Base-by-base conservation (phyloP, 2,888 invertebrate species). In the Andrena dorsata region DNA sequence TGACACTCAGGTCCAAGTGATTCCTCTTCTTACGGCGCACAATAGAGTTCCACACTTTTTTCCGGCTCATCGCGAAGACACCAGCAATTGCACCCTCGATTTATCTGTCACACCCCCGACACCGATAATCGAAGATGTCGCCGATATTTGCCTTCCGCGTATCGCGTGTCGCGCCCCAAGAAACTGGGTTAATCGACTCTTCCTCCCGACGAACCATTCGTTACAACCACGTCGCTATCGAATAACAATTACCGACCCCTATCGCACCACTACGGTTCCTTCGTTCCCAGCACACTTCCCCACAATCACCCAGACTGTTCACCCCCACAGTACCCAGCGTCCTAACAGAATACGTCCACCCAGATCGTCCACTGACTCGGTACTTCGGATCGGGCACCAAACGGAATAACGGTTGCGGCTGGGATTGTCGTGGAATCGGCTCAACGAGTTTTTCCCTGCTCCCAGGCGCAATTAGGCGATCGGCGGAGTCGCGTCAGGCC, bases 21-120 rank as follows among this genome's bases (percentile, higher is more conserved):
- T 90, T 92, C 83, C 92, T 94, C 90, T 92, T 93, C 83, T 92
- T 94, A 64, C 94, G 92, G 53, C 94, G 90, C 75, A 94, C 90
- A 80, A 94, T 92, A 16, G 94, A 93, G 76, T 93, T 93, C 94
- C 94, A 94, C 80, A 94, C 93, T 77, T 90, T 92, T 70, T 92
- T 92, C 83, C 93, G 94, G 66, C 92, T 93, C 94, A 94, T 94
- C 70, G 28, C 83, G 47, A 76, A 74, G 65, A 73, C 66, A 26
- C 53, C 58, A 53, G 49, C 53, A n/a, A 47, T 49, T 61, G 26
- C 35, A 10, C 30, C 2, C 16, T 30, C 65, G 16, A 13, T 26
- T 35, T 41, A 8, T 3, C 28, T 20, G n/a, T 41, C 68, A 10
- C 68, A 35, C 35, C 47, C 23, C 16, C 32, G 3, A 26, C 23